Base-by-base conservation (phyloP, 2,888 invertebrate species). In the Platycheirus albimanus region DNA sequence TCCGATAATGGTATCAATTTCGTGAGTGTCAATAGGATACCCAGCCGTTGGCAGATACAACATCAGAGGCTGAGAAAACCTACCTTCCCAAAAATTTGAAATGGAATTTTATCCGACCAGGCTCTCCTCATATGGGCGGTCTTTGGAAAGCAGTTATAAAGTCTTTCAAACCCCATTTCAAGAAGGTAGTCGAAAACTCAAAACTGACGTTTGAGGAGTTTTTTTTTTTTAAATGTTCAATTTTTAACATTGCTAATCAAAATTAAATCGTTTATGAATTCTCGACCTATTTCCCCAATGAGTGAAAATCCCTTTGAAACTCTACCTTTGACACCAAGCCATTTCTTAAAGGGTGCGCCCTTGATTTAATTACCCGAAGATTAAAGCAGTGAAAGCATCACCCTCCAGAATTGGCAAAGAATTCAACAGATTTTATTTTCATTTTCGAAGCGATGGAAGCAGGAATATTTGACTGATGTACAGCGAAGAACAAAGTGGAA, bases 1-100 rank as follows among this genome's bases (percentile, higher is more conserved):
- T 71, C 84, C 0, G 77, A 80, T 20, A 77, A 84, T 11, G 80
- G 81, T 0, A 84, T 54, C 1, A 84, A 67, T n/a, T 85, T 84
- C 15, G 56, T 85, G 0, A 77, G 66, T 0, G 77, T 58, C 0
- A 58, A 28, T 20, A 17, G n/a, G 6, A 20, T 43, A 0, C 43
- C 41, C 17, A 63, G 11, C 41, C 41, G 10, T 28, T 66, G 11
- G 24, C 66, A 28, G 66, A 41, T 5, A 24, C 38, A 20, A 51
- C 51, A 5, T 43, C 66, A 0, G 41, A 66, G 36, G 19, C 41
- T 5, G 66, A 66, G 17, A 66, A 64, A 33, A 2, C 7, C 0
- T 52, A 66, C n/a, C 24, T 52, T 2, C 17, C 51, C 2, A 41
- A 7, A 5, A 15, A 52, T 30, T 20, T 64, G 6, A 64, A 64